phyloP scores from a whole-genome alignment of 2,888 invertebrate genomes.

The Leptinotarsa peninsularis region DNA sequence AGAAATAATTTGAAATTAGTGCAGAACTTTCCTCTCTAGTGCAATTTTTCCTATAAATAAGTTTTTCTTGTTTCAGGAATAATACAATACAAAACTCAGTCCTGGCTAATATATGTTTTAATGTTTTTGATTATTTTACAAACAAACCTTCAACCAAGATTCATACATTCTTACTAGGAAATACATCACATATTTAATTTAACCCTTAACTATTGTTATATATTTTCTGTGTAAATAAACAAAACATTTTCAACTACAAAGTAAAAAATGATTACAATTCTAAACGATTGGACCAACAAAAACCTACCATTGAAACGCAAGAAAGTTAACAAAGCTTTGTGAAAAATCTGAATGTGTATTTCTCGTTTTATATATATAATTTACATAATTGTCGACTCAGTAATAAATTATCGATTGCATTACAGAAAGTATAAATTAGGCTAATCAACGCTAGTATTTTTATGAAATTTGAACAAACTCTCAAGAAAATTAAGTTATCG shows the following conservation, averaged over 20 bases:
- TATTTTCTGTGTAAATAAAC: slow-evolving; percentile 18
- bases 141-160: slow-evolving; percentile 38
- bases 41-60: slow-evolving; percentile 26
- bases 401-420: slow-evolving; percentile 50
- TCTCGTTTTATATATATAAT: slow-evolving; percentile 13
- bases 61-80: slow-evolving; percentile 8
- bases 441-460: slow-evolving; percentile 50
- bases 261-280: slow-evolving; percentile 1
- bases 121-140: slow-evolving; percentile 37
- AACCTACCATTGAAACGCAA: neutral
- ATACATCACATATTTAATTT: slow-evolving; percentile 22
- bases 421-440: slow-evolving; percentile 51
- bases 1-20: slow-evolving; percentile 28
- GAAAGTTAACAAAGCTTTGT: neutral
- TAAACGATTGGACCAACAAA: slow-evolving; percentile 14
- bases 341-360: slow-evolving; percentile 9
- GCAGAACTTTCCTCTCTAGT: slow-evolving; percentile 32
- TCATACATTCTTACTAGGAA: slow-evolving; percentile 27
- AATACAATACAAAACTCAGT: slow-evolving; percentile 44
- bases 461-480: slow-evolving; percentile 52
- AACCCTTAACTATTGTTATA: slow-evolving; percentile 3
- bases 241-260: slow-evolving; percentile 7
- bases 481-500: slow-evolving; percentile 37
- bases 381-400: slow-evolving; percentile 30
- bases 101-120: slow-evolving; percentile 36